Evolutionary conservation across 30 jellyfish, hydroid and myxozoan genomes (phyloP), one percentile per base, ranked within the genome.

Genomic region (Nemopilema nomurai): DNA sequence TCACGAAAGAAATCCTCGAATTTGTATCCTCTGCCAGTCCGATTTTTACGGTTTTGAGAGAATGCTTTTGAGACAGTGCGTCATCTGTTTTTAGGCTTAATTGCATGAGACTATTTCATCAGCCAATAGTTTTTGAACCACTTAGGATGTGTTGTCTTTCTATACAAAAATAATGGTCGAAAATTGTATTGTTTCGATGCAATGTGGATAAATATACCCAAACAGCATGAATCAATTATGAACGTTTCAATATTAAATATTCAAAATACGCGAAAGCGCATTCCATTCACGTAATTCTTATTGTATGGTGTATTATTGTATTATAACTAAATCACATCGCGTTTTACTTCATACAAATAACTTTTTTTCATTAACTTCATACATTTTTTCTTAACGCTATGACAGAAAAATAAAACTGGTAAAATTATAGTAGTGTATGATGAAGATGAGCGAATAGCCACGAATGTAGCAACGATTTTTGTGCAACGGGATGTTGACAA

Each of bases 401-500:
- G 17, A 18, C 75, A 95, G 99, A 86, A 64, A 95, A 95, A 95
- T 82, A 89, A 89, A 68, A 62, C 92, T 74, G 99, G 99, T 0
- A 95, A 95, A 83, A 90, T 95, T 0, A 90, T 95, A 9, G 75
- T 95, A 21, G 76, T 95, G 0, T 95, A 95, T 74, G 99, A 95
- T 62, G 99, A 95, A 62, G 97, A 95, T 67, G 99, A 95, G 64
- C 76, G 96, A 86, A 68, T 90, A 22, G 97, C 99, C 30, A 92
- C 97, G 0, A 86, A 79, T 52, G 83, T 83, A 0, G 97, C 99
- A 1, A 95, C 99, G 18, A 96, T 90, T 13, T 90, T 95, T 29
- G 97, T 89, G 1, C 97, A 95, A 49, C 75, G 97, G 71, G 99
- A 95, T 25, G 93, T 95, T 21, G 99, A 95, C 24, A 95, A 95